Base-by-base conservation (phyloP, 2,797 vertebrate species). In the Labroides dimidiatus region DNA sequence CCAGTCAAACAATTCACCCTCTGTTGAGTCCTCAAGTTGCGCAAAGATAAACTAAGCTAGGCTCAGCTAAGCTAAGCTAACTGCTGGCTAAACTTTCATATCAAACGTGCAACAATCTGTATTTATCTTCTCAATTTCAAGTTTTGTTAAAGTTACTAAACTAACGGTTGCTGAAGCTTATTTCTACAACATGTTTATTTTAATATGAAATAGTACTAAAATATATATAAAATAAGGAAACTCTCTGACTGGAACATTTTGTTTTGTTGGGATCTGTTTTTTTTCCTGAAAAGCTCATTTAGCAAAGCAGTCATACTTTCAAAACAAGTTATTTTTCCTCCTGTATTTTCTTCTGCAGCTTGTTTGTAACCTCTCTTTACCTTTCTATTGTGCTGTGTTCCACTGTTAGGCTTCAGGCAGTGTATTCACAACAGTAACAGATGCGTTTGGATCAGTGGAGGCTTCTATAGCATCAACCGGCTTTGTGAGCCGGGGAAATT, bases 401-500 rank as follows among this genome's bases (percentile, higher is more conserved):
- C 65, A 0, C 70, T 67, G 77, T 69, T 68, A 1, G 11, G 53
- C 77, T 56, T 43, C 48, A 41, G 75, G 78, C 45, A 14, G 21
- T 61, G 50, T 45, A n/a, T 78, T 77, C 64, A 45, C 64, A 84
- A 55, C 84, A 73, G 71, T 85, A 67, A 78, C 87, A 73, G 62
- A 80, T 73, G 80, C 10, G 21, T n/a, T 16, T 44, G 67, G 82
- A 83, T 87, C 75, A 78, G 75, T 13, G 17, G 30, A 72, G 77
- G 73, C 72, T 81, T 87, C 74, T 57, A 73, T 68, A 30, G 66
- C 10, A 53, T 71, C 61, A 73, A 70, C 13, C 0, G 15, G 68
- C 73, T 76, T 77, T 87, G 80, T 82, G 84, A 51, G 81, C 54
- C 10, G 52, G 79, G 78, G 69, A 84, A 89, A 89, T 82, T 65